These are phyloP conservation scores for Propithecus coquereli DNA, from an alignment of 2,113 vertebrate genomes.

Conservation along the genomic window DNA sequence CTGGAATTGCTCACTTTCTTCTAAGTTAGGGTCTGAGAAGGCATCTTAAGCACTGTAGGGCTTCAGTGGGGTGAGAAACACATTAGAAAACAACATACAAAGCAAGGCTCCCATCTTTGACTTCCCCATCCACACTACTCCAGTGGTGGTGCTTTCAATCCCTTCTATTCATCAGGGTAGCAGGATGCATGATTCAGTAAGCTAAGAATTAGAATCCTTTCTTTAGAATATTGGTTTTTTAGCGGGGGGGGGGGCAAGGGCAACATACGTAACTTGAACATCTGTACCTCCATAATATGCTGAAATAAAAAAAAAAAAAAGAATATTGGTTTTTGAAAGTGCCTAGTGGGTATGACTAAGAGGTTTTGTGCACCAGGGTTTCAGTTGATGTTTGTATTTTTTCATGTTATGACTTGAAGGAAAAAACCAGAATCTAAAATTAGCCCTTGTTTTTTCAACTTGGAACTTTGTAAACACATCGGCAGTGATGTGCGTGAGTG, in stretches of 20 bases:
- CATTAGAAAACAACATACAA: not conserved
- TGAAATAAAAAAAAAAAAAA: too few relatives aligned
- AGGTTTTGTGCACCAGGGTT: conserved; percentile 50
- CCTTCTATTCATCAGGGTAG: not conserved
- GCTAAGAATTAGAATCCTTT: conserved; percentile 49
- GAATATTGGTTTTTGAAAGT: conserved; percentile 57
- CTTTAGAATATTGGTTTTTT: conserved; percentile 51
- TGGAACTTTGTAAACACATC: conserved; percentile 74
- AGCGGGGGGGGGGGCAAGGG: too few relatives aligned
- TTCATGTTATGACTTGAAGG: conserved; percentile 68
- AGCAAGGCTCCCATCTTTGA: not conserved
- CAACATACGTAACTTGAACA: too few relatives aligned
- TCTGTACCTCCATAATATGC: too few relatives aligned
- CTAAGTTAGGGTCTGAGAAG: not conserved
- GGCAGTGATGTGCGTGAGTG: not conserved
- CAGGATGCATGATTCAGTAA: conserved; percentile 14
- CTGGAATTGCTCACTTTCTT: not conserved
- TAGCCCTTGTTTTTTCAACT: conserved; percentile 66
- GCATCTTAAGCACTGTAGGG: not conserved
- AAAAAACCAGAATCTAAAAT: conserved; percentile 72
- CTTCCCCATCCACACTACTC: not conserved
- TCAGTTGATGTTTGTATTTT: conserved; percentile 66
- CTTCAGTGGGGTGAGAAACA: not conserved
- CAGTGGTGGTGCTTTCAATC: not conserved
- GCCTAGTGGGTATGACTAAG: conserved; percentile 61